phyloP scores from a whole-genome alignment of 1,140 invertebrate species.

The Paramacrobiotus metropolitanus region DNA sequence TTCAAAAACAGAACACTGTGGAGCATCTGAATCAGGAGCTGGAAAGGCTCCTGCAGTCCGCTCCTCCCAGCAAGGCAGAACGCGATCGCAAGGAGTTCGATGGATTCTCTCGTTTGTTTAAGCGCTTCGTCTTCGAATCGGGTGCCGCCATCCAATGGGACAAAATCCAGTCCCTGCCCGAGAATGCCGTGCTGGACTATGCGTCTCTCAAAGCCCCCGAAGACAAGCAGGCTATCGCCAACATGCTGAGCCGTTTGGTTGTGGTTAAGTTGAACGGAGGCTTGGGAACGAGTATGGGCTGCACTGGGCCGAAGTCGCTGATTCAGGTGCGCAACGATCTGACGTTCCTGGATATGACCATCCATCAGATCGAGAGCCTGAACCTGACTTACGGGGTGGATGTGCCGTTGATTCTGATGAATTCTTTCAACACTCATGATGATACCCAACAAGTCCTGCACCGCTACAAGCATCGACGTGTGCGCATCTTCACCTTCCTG shows the following conservation, averaged over 20 bases:
- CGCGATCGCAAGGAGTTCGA: constrained; percentile 36
- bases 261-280: constrained; percentile 97
- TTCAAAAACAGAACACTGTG: background rate
- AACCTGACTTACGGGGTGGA: constrained; percentile 83
- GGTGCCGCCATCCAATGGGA: constrained; percentile 73
- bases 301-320: constrained; percentile 93
- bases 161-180: constrained; percentile 62
- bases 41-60: constrained; percentile 39
- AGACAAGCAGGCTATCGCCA: constrained; percentile 35
- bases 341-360: constrained; percentile 90
- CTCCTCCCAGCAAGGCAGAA: constrained; percentile 29
- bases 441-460: constrained; percentile 79
- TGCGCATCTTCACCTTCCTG: constrained; percentile 87
- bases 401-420: constrained; percentile 93
- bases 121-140: constrained; percentile 54
- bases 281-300: constrained; percentile 95
- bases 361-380: constrained; percentile 95
- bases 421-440: constrained; percentile 97
- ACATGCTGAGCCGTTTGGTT: constrained; percentile 72
- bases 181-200: constrained; percentile 47
- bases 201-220: constrained; percentile 39
- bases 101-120: constrained; percentile 60
- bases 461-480: constrained; percentile 80
- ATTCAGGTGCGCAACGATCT: constrained; percentile 90
- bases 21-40: constrained; percentile 48